phyloP scores from a whole-genome alignment of 1,140 invertebrate species.

The Pinna nobilis region DNA sequence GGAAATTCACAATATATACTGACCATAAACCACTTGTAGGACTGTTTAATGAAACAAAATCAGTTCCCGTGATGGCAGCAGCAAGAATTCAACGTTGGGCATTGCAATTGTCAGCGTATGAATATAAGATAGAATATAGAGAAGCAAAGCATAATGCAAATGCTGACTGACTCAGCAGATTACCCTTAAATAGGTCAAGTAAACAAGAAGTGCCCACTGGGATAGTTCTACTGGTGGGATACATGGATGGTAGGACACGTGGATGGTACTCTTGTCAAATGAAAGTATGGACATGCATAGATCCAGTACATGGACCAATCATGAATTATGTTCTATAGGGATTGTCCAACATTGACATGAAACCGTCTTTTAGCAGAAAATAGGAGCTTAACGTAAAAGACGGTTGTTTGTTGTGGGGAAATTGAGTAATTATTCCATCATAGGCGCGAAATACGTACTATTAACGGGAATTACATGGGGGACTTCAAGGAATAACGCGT shows the following conservation, averaged over 20 bases:
- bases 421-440: slow-evolving; percentile 71
- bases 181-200: slow-evolving; percentile 14
- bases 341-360: neutral
- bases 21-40: slow-evolving; percentile 43
- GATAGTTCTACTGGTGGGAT: slow-evolving; percentile 16
- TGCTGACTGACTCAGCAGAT: slow-evolving; percentile 40
- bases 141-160: slow-evolving; percentile 28
- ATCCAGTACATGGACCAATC: slow-evolving; percentile 16
- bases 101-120: slow-evolving; percentile 61
- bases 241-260: slow-evolving; percentile 28
- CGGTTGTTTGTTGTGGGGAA: slow-evolving; percentile 37
- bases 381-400: neutral
- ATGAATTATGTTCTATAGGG: slow-evolving; percentile 4
- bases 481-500: slow-evolving; percentile 75
- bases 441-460: slow-evolving; percentile 48
- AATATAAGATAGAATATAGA: slow-evolving; percentile 63
- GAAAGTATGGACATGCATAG: slow-evolving; percentile 19
- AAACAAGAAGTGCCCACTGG: slow-evolving; percentile 2
- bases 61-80: slow-evolving; percentile 7
- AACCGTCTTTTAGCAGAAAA: neutral
- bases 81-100: slow-evolving; percentile 21
- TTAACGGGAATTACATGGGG: slow-evolving; percentile 73
- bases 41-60: slow-evolving; percentile 2
- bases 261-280: slow-evolving; percentile 24
- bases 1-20: slow-evolving; percentile 70